phyloP scores from a whole-genome alignment of 2,113 vertebrate genomes.

The Danio rerio region DNA sequence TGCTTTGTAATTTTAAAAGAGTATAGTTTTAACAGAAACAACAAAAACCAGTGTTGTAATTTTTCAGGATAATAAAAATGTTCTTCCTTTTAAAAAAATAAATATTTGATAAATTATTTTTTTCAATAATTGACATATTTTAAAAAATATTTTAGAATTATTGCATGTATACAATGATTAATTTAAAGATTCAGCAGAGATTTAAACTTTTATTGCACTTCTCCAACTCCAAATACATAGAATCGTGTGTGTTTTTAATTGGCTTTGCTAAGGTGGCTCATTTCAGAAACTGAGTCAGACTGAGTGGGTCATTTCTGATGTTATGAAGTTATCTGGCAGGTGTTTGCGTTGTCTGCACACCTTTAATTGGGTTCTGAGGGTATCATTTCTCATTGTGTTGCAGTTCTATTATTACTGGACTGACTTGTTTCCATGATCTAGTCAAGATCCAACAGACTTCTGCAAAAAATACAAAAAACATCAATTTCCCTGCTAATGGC shows the following conservation, averaged over 20 bases:
- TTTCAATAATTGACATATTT: too few species aligned
- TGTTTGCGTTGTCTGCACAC: constrained; percentile 1
- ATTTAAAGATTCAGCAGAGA: too few species aligned
- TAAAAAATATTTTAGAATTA: too few species aligned
- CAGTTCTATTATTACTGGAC: constrained; percentile 19
- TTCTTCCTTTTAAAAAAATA: too few species aligned
- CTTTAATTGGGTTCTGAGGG: constrained; percentile 30
- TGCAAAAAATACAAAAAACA: neutral
- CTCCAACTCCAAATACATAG: too few species aligned
- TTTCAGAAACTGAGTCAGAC: constrained; percentile 5
- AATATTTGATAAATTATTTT: too few species aligned
- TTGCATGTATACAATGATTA: too few species aligned
- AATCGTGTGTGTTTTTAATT: neutral
- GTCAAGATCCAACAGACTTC: constrained; percentile 15
- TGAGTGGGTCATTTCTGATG: constrained; percentile 8
- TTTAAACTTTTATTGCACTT: too few species aligned
- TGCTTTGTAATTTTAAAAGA: too few species aligned
- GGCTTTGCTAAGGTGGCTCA: neutral
- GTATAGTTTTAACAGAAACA: too few species aligned
- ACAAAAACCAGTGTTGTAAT: too few species aligned
- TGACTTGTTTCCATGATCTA: neutral
- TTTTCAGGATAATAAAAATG: too few species aligned
- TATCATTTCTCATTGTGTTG: constrained; percentile 1
- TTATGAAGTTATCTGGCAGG: neutral
- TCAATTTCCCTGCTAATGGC: constrained; percentile 7